These are phyloP conservation scores for Drosophila pallidifrons DNA, from an alignment of 1,140 invertebrate species.

Conservation along the genomic window DNA sequence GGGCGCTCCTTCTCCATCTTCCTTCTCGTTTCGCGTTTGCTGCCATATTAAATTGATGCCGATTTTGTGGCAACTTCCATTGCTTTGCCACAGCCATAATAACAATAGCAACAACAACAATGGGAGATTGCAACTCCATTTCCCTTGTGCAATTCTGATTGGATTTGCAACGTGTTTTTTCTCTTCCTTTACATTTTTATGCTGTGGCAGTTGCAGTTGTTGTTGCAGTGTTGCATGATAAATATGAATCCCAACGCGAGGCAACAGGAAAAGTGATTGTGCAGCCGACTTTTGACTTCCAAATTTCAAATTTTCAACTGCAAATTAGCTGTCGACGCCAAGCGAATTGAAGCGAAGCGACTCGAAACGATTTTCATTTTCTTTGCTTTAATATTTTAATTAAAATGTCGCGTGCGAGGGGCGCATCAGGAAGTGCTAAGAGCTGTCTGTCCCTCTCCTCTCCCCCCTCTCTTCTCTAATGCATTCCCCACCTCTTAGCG, in stretches of 20 bases:
- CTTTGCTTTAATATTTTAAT: slow-evolving; percentile 69
- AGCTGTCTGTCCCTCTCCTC: too few relatives aligned
- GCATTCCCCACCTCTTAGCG: background rate
- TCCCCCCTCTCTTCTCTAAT: background rate
- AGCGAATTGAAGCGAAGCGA: background rate
- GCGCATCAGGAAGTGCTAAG: slow-evolving; percentile 31
- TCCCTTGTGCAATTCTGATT: slow-evolving; percentile 60
- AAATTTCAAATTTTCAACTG: slow-evolving; percentile 29
- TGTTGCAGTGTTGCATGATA: slow-evolving; percentile 51
- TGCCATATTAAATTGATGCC: slow-evolving; percentile 80
- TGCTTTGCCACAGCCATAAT: slow-evolving; percentile 31
- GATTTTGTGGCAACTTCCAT: slow-evolving; percentile 68
- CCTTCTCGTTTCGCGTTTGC: slow-evolving; percentile 3
- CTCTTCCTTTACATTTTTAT: slow-evolving; percentile 14
- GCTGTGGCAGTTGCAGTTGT: slow-evolving; percentile 34
- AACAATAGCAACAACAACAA: slow-evolving; percentile 43
- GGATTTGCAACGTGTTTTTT: slow-evolving; percentile 59
- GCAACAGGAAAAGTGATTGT: slow-evolving; percentile 30
- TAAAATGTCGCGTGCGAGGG: slow-evolving; percentile 66
- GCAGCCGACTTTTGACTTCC: slow-evolving; percentile 21
- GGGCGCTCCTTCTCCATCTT: slow-evolving; percentile 17
- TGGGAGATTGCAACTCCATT: slow-evolving; percentile 59
- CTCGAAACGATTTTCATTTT: slow-evolving; percentile 27
- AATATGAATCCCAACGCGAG: slow-evolving; percentile 35
- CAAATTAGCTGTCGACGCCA: slow-evolving; percentile 51